Evolutionary conservation across 1,140 invertebrate genomes (phyloP).

Genomic region (Propsilocerus akamusi): DNA sequence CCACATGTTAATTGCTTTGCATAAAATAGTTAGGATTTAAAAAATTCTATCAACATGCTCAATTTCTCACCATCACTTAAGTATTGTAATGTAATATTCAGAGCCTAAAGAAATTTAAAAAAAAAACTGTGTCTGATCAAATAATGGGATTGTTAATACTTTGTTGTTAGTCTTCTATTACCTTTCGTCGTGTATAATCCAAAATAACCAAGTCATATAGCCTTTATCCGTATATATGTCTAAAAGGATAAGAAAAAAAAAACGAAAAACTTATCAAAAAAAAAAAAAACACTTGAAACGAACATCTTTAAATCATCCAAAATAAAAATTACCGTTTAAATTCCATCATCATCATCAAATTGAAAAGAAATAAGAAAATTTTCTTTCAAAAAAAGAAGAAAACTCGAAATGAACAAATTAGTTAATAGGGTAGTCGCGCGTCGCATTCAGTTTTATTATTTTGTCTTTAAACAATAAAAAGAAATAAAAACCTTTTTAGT

Average conservation of each 20-base stretch:
- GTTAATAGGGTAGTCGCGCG: slow-evolving; percentile 2
- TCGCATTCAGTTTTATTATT: background rate
- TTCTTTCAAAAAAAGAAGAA: background rate
- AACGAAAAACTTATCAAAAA: background rate
- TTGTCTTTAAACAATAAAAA: background rate
- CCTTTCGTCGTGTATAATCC: background rate
- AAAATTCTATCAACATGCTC: too few species aligned
- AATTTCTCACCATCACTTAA: background rate
- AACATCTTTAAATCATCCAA: too few species aligned
- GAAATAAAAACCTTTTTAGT: background rate
- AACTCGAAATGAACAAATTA: background rate
- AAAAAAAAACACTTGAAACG: background rate
- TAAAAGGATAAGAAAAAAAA: background rate
- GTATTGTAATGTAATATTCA: background rate
- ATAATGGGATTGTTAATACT: background rate
- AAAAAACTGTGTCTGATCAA: background rate
- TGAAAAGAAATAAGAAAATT: background rate
- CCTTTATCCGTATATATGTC: background rate
- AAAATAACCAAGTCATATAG: background rate
- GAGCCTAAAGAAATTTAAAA: background rate
- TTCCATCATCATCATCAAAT: background rate
- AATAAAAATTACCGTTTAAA: slow-evolving; percentile 1
- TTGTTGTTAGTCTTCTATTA: background rate
- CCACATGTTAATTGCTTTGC: background rate
- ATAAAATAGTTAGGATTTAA: background rate